Conservation (phyloP, 2,113 vertebrate genomes). For the Riparia riparia region DNA sequence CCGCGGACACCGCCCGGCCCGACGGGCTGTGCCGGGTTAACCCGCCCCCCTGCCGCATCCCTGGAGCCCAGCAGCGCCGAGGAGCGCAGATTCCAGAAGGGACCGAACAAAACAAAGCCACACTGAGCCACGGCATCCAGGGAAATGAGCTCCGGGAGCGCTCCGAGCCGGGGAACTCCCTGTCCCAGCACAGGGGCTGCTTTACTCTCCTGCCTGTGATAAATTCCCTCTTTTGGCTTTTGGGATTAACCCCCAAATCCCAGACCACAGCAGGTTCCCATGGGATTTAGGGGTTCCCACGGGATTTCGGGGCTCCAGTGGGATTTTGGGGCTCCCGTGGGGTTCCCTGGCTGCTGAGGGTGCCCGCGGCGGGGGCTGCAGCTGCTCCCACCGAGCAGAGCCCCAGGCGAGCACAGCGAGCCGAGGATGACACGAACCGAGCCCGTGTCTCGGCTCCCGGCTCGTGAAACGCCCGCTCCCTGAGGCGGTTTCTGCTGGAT, state of each 20-base stretch:
- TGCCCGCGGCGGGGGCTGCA: not conserved
- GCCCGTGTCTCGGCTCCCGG: not conserved
- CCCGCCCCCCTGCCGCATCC: too few relatives aligned
- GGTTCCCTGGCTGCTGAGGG: fast-evolving
- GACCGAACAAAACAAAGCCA: too few relatives aligned
- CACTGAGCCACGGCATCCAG: too few relatives aligned
- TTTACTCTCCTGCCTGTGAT: not conserved
- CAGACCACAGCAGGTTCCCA: not conserved
- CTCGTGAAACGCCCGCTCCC: fast-evolving
- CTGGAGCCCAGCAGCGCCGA: too few relatives aligned
- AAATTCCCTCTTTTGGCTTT: not conserved
- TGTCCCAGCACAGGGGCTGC: not conserved
- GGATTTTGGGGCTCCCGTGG: fast-evolving
- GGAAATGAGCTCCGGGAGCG: fast-evolving
- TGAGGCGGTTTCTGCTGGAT: not conserved
- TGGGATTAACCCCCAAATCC: not conserved
- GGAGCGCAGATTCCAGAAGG: too few relatives aligned
- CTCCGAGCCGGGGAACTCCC: not conserved
- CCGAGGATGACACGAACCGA: fast-evolving
- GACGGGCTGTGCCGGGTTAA: too few relatives aligned
- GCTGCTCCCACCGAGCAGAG: not conserved
- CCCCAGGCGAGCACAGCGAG: not conserved
- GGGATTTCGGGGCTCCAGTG: fast-evolving
- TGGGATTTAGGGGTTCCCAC: fast-evolving
- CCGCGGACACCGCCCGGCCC: too few relatives aligned